Evolutionary conservation across 2,888 invertebrate genomes (phyloP).

Genomic region (Cephus pygmeus): DNA sequence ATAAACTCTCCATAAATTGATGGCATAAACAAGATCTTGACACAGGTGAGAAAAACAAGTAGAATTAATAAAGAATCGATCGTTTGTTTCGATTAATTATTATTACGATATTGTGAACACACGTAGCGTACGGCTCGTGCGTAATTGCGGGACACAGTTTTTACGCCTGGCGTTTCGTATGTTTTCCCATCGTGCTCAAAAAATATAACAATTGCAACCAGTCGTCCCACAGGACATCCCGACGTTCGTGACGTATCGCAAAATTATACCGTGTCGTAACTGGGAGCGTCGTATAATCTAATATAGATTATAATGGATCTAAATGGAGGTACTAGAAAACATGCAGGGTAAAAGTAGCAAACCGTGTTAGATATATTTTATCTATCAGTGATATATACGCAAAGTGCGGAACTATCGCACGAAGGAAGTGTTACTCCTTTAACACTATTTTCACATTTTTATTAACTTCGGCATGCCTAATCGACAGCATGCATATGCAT

Average conservation of each 20-base stretch:
- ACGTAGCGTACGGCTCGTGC: conserved; percentile 25
- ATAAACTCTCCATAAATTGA: no score
- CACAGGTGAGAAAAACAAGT: conserved; percentile 15
- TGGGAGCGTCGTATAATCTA: conserved; percentile 40
- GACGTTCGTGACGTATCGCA: conserved; percentile 13
- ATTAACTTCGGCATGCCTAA: not conserved
- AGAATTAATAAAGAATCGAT: conserved; percentile 45
- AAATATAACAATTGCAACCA: not conserved
- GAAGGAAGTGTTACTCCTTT: not conserved
- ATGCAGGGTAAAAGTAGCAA: conserved; percentile 32
- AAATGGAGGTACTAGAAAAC: conserved; percentile 39
- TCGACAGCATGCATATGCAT: not conserved
- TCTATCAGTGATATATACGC: conserved; percentile 25
- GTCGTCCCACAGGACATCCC: conserved; percentile 11
- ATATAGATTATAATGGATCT: conserved; percentile 40
- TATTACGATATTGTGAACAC: conserved; percentile 31
- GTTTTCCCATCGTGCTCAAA: not conserved
- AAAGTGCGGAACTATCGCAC: not conserved
- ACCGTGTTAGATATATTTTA: conserved; percentile 36
- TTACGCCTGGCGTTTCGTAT: not conserved
- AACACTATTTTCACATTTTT: not conserved
- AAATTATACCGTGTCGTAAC: conserved; percentile 35
- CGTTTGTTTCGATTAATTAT: conserved; percentile 39
- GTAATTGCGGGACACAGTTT: conserved; percentile 3
- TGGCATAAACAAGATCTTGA: not conserved